Evolutionary conservation across 2,113 vertebrate species (phyloP), one percentile per base, ranked within the genome.

Genomic region (Tylochromis polylepis): DNA sequence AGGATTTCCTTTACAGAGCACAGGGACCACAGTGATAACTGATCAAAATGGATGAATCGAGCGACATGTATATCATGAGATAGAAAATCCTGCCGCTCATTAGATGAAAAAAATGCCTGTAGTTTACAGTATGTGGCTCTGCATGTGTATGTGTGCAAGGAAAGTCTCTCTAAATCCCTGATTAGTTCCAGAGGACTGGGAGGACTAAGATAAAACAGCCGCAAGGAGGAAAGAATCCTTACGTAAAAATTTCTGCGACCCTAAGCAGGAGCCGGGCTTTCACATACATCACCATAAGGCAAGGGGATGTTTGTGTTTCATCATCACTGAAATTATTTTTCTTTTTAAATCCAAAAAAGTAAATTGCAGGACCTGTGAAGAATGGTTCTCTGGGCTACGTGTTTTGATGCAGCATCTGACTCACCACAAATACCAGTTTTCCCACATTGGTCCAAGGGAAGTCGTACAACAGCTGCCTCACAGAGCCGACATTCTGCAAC

Each of bases 371-470:
- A 16, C 20, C 24, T n/a, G 9, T 56, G 31, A 65, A 16, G 56
- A 81, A 75, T 12, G 20, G 41, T 41, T 53, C 59, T 80, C 29
- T 38, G 57, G 31, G 72, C 9, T 84, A n/a, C 8, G 15, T 36
- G 86, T 41, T 60, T 12, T 11, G 41, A 85, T 7, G 16, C 14
- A n/a, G 29, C 16, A 2, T 24, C 8, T 59, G 87, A 97, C 98
- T 98, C 94, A 99, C 99, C 98, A 99, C 98, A 86, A 99, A 99
- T 8, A 99, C 98, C 83, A 99, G 95, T 83, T 99, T 99, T 38
- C 99, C 99, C 92, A 99, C 99, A 0, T 99, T 99, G 59, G 98
- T 99, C 99, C 98, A 99, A 1, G 99, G 98, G 88, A 99, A 99
- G 91, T 99, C 98, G 1, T 98, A 99, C 84, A 99, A 92, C 83